Evolutionary conservation across 1,140 invertebrate species (phyloP).

Genomic region (Schlechtendalia chinensis): DNA sequence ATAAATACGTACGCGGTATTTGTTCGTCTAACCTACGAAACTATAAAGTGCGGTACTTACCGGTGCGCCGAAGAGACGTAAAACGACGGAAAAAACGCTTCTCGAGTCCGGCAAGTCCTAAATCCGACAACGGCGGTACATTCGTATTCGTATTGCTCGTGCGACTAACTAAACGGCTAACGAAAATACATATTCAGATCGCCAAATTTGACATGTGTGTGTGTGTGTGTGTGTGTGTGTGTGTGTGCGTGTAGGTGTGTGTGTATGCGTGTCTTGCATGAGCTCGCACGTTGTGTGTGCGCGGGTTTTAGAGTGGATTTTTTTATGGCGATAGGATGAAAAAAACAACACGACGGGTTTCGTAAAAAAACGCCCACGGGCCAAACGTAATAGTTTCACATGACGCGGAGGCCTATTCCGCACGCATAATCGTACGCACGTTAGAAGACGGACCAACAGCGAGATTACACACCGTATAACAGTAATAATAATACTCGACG

Average conservation of each 20-base stretch:
- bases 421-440: neutral
- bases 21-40: too few relatives aligned
- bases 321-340: neutral
- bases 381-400: neutral
- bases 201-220: neutral
- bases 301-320: constrained; percentile 8
- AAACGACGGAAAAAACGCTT: neutral
- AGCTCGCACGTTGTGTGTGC: too few relatives aligned
- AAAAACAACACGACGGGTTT: constrained; percentile 2
- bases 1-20: too few relatives aligned
- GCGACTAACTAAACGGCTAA: neutral
- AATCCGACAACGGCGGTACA: neutral
- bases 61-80: neutral
- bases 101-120: neutral
- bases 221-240: constrained; percentile 3
- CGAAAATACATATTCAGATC: neutral
- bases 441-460: neutral
- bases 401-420: neutral
- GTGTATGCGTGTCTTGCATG: neutral
- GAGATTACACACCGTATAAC: too few relatives aligned
- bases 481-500: too few relatives aligned
- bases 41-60: neutral
- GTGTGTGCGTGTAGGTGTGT: too few relatives aligned
- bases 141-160: neutral
- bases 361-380: constrained; percentile 11